Percentiles rank a stretch among this genome's conserved stretches.
phyloP scores from a whole-genome alignment of 1,140 invertebrate species.

The Meloidogyne hapla region DNA sequence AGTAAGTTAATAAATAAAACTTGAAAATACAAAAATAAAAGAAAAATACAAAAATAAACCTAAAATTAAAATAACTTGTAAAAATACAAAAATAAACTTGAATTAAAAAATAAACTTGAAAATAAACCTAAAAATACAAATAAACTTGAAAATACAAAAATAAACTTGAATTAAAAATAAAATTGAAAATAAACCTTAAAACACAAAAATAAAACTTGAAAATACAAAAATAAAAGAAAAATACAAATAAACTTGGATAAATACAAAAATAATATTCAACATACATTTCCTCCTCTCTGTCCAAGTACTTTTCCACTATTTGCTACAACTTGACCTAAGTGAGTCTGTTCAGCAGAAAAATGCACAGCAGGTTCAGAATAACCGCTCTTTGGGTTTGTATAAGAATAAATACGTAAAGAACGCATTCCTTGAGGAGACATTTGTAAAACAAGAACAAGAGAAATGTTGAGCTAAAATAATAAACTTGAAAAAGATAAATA shows the following conservation, averaged over 20 bases:
- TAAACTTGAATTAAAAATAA: no score
- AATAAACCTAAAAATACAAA: no score
- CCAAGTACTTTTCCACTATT: slow-evolving; percentile 55
- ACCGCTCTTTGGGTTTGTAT: slow-evolving; percentile 45
- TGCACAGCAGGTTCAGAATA: slow-evolving; percentile 47
- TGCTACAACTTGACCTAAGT: slow-evolving; percentile 52
- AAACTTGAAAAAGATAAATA: no score
- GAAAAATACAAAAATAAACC: background rate
- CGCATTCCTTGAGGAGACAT: slow-evolving; percentile 30
- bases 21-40: background rate
- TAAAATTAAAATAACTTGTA: background rate
- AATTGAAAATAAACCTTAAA: no score
- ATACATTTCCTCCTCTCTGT: slow-evolving; percentile 31
- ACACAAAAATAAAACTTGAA: no score
- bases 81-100: no score
- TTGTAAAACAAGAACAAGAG: slow-evolving; percentile 20
- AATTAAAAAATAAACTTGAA: no score
- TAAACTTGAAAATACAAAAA: no score
- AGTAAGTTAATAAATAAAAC: background rate
- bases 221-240: no score
- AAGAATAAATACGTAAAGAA: slow-evolving; percentile 30
- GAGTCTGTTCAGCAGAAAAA: slow-evolving; percentile 47
- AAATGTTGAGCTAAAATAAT: slow-evolving; percentile 23
- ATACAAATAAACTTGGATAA: slow-evolving; percentile 32
- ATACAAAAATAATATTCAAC: background rate